These are phyloP conservation scores for Fissipunctia ypsillon DNA, from an alignment of 2,888 invertebrate genomes.

Conservation along the genomic window DNA sequence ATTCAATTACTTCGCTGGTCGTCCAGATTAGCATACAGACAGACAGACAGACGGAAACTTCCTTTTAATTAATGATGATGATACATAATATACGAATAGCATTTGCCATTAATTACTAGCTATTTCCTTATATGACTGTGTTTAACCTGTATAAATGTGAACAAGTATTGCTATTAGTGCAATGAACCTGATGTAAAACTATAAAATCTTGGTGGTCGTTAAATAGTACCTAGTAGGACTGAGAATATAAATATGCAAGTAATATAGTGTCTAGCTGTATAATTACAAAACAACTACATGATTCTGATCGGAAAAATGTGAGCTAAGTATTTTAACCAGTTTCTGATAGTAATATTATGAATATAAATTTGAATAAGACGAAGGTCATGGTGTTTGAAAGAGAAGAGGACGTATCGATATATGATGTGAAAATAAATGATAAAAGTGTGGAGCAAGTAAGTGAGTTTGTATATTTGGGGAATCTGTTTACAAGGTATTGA, in stretches of 20 bases:
- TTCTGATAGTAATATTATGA: background rate
- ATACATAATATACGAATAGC: conserved; percentile 28
- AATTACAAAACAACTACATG: conserved; percentile 17
- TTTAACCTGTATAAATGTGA: conserved; percentile 46
- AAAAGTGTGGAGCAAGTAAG: no score
- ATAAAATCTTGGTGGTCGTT: conserved; percentile 50
- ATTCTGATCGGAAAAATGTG: conserved; percentile 8
- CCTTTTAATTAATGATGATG: conserved; percentile 30
- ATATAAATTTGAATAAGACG: no score
- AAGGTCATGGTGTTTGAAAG: no score
- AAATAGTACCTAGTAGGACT: conserved; percentile 16
- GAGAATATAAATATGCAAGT: conserved; percentile 39
- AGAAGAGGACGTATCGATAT: no score
- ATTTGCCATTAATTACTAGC: conserved; percentile 44
- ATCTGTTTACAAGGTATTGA: no score
- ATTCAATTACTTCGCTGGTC: conserved; percentile 14
- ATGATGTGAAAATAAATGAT: no score
- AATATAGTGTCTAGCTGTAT: background rate
- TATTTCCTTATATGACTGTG: conserved; percentile 41
- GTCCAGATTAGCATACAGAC: conserved; percentile 47
- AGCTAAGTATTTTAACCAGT: background rate
- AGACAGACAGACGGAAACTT: conserved; percentile 31
- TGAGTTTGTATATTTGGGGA: no score
- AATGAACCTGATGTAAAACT: conserved; percentile 49
- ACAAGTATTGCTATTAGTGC: conserved; percentile 30